Conservation (phyloP, 2,797 vertebrate species). For the Labeo calbasu region DNA sequence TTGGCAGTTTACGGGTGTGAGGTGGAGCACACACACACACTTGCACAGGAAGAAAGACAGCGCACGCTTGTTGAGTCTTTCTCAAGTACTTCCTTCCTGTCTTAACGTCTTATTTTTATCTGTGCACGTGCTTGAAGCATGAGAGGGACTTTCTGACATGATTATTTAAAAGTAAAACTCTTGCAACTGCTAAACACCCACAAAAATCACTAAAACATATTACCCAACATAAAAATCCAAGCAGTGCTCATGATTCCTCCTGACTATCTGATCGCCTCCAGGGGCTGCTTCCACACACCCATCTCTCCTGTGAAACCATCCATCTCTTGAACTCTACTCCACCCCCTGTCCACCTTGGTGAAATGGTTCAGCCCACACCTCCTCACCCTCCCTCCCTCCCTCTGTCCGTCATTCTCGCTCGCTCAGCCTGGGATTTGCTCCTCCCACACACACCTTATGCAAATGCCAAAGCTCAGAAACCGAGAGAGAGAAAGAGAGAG, state of each 20-base stretch:
- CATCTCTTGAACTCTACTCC: conserved; percentile 51
- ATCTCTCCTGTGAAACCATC: conserved; percentile 21
- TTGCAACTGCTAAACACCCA: neutral
- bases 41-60: conserved; percentile 64
- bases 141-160: conserved; percentile 21
- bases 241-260: neutral
- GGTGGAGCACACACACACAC: conserved; percentile 48
- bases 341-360: conserved; percentile 66
- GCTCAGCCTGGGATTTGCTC: conserved; percentile 59
- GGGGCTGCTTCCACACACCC: neutral
- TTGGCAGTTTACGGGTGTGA: conserved; percentile 19
- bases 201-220: neutral
- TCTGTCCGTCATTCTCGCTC: conserved; percentile 27
- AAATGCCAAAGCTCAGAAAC: conserved; percentile 75
- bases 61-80: conserved; percentile 58
- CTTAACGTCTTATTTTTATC: conserved; percentile 61
- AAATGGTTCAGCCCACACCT: conserved; percentile 78
- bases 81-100: conserved; percentile 79
- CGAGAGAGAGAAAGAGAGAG: conserved; percentile 44
- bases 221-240: neutral
- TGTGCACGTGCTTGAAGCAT: conserved; percentile 18
- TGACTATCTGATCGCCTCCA: neutral
- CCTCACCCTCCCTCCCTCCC: conserved; percentile 48
- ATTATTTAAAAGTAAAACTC: neutral
- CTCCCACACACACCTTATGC: conserved; percentile 84